Conservation (phyloP, 1,140 invertebrate genomes). For the Drosophila ogumai region DNA sequence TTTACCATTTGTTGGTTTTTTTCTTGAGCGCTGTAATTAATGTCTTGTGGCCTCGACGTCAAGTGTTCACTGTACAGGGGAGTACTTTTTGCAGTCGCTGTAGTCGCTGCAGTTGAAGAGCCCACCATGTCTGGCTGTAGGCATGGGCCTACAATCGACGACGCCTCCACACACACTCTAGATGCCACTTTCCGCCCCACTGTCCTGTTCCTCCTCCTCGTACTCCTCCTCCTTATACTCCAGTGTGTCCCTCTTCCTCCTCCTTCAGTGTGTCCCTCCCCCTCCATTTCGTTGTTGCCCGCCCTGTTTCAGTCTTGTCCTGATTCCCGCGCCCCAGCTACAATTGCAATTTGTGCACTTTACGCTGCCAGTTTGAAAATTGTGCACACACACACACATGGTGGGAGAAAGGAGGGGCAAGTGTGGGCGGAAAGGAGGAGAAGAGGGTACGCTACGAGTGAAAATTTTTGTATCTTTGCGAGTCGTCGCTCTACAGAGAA, state of each 20-base stretch:
- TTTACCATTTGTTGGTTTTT: conserved; percentile 40
- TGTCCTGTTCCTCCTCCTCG: conserved; percentile 3
- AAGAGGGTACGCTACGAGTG: conserved; percentile 9
- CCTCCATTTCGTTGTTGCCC: conserved; percentile 2
- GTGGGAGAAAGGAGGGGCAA: conserved; percentile 2
- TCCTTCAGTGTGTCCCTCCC: background rate
- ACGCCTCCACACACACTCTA: conserved; percentile 33
- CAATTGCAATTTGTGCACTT: conserved; percentile 80
- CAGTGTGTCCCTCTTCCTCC: conserved; percentile 2
- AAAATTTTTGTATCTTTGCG: conserved; percentile 67
- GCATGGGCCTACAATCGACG: conserved; percentile 40
- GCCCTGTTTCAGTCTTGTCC: conserved; percentile 44
- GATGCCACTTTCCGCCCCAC: conserved; percentile 10
- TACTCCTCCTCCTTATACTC: conserved; percentile 1
- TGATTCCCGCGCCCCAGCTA: conserved; percentile 69
- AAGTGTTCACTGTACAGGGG: conserved; percentile 50
- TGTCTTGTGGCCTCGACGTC: conserved; percentile 37
- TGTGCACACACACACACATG: conserved; percentile 44
- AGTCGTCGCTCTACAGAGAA: conserved; percentile 19
- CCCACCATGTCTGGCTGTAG: conserved; percentile 34
- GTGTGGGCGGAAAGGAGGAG: conserved; percentile 3
- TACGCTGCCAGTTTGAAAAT: conserved; percentile 66
- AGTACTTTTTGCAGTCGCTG: conserved; percentile 37
- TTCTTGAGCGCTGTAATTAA: conserved; percentile 44
- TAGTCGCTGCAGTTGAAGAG: conserved; percentile 29